A percentile compares a stretch with the other conserved stretches of the same genome.
phyloP scores from a whole-genome alignment of 2,888 invertebrate genomes.

The Harmothoe impar region DNA sequence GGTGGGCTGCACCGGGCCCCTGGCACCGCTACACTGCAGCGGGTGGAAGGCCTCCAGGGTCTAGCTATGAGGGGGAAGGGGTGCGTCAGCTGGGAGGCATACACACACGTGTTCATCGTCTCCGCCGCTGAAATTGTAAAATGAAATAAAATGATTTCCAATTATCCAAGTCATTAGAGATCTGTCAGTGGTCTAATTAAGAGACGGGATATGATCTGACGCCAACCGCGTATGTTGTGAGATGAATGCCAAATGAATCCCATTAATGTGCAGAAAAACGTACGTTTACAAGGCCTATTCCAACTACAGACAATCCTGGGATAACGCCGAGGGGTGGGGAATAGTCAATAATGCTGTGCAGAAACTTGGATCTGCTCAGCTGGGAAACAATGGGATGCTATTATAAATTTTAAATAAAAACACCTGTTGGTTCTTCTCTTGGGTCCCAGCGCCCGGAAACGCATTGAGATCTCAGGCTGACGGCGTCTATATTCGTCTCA shows the following conservation, averaged over 20 bases:
- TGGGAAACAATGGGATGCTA: neutral
- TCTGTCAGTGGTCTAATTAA: slow-evolving; percentile 48
- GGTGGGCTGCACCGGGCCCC: too few species aligned
- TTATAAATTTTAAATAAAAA: neutral
- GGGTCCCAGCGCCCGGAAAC: too few species aligned
- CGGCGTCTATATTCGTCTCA: too few species aligned
- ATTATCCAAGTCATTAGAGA: slow-evolving; percentile 53
- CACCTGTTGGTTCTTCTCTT: neutral
- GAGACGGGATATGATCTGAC: slow-evolving; percentile 49
- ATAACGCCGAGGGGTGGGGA: neutral
- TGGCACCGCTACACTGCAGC: too few species aligned
- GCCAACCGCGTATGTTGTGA: slow-evolving; percentile 16
- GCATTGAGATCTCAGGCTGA: too few species aligned
- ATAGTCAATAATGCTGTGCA: neutral
- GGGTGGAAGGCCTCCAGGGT: too few species aligned
- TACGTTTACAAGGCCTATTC: slow-evolving; percentile 1
- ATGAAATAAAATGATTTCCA: slow-evolving; percentile 50
- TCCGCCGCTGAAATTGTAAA: slow-evolving; percentile 34
- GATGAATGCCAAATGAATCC: slow-evolving; percentile 43
- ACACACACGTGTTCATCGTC: neutral
- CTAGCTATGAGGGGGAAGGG: neutral
- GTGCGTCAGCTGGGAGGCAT: neutral
- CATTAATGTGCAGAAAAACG: neutral
- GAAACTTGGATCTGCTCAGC: neutral
- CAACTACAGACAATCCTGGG: neutral